Evolutionary conservation across 1,140 invertebrate species (phyloP), one percentile per base, ranked within the genome.

Genomic region (Macrotrachela quadricornifera): DNA sequence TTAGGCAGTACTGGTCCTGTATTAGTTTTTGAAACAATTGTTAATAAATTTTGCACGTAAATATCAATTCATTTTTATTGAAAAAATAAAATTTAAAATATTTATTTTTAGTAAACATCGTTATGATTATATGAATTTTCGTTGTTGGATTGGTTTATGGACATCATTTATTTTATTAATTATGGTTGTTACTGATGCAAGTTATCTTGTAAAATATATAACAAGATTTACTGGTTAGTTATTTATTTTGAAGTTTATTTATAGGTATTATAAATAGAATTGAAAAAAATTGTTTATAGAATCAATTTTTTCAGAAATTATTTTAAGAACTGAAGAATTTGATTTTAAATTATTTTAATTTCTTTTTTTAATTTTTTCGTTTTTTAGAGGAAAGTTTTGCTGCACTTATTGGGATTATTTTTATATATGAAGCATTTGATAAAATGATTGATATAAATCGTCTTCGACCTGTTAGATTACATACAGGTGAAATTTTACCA

Each of bases 331-430:
- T 40, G 10, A 40, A 40, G 14, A 40, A 10, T n/a, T n/a, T n/a
- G n/a, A n/a, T n/a, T 15, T 6, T 12, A 30, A 10, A 14, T 13
- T n/a, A 21, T 18, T 9, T 1, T 21, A 21, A 8, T 4, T 30
- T 30, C 8, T 30, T 30, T 2, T 4, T 30, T 30, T 30, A 2
- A 30, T 30, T 4, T 30, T 30, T 30, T 30, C n/a, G 21, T 50
- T 97, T 97, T 67, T 97, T 92, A 0, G 92, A 97, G 73, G 92
- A 99, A 73, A 94, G 91, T 66, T 99, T 99, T 70, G 92, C 92
- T 16, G 88, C 86, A 1, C 73, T 99, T 10, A 97, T 99, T 62
- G 91, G 91, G 2, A 82, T 97, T 58, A 97, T 99, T 63, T 99
- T 97, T 70, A 92, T 97, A 64, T 88, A 86, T 66, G 94, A 97